phyloP scores from a whole-genome alignment of 2,888 invertebrate genomes.

The Amorpha juglandis region DNA sequence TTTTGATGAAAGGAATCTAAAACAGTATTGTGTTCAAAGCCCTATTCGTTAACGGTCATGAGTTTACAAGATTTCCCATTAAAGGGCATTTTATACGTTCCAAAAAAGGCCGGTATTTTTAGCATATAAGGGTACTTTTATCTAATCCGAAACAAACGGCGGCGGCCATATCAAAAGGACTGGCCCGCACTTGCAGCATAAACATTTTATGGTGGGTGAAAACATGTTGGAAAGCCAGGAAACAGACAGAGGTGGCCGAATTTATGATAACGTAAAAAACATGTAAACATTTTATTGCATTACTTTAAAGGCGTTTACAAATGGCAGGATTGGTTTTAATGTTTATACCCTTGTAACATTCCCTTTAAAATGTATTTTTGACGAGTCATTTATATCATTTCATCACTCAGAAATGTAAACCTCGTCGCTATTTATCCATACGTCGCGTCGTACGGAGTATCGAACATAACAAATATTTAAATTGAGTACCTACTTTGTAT shows the following conservation, averaged over 20 bases:
- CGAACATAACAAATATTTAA: too few relatives aligned
- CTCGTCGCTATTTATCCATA: too few relatives aligned
- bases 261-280: slow-evolving; percentile 37
- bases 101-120: slow-evolving; percentile 5
- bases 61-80: slow-evolving; percentile 3
- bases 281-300: slow-evolving; percentile 34
- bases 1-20: background rate
- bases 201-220: slow-evolving; percentile 12
- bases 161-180: slow-evolving; percentile 8
- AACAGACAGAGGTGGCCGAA: slow-evolving; percentile 21
- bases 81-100: background rate
- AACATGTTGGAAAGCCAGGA: background rate
- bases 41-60: background rate
- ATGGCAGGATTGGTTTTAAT: slow-evolving; percentile 25
- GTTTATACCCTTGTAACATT: slow-evolving; percentile 12
- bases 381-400: too few relatives aligned
- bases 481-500: too few relatives aligned
- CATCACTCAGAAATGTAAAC: too few relatives aligned
- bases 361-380: slow-evolving; percentile 10
- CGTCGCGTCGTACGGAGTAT: too few relatives aligned
- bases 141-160: slow-evolving; percentile 22
- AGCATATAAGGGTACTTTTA: slow-evolving; percentile 19
- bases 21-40: background rate
- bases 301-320: slow-evolving; percentile 28
- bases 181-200: slow-evolving; percentile 1